A percentile compares a stretch with the other conserved stretches of the same genome.
phyloP scores from a whole-genome alignment of 92 coral and sea anemone genomes.

The Montipora capitata region DNA sequence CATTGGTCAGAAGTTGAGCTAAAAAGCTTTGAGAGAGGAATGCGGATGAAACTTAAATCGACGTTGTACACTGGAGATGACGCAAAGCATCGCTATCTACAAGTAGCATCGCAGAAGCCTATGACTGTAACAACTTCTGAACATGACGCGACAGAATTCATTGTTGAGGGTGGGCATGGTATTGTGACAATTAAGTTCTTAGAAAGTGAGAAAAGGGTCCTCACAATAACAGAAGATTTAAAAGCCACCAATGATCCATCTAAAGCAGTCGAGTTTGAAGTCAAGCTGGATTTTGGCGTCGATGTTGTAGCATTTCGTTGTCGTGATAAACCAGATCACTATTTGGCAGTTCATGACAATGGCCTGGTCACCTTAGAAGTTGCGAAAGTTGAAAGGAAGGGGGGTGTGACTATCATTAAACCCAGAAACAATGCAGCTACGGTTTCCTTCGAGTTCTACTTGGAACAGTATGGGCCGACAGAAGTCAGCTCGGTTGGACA shows the following conservation, averaged over 20 bases:
- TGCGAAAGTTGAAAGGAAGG: conserved; percentile 35
- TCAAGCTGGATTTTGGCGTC: conserved; percentile 70
- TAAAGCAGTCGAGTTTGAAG: conserved; percentile 40
- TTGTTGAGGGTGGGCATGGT: conserved; percentile 50
- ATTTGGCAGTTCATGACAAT: conserved; percentile 43
- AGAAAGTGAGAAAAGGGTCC: neutral
- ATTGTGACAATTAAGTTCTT: conserved; percentile 36
- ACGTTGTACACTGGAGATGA: neutral
- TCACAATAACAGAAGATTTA: conserved; percentile 6
- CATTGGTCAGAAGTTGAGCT: conserved; percentile 70
- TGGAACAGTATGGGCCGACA: conserved; percentile 39
- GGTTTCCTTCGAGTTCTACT: conserved; percentile 30
- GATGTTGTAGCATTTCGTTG: conserved; percentile 60
- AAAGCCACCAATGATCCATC: conserved; percentile 5
- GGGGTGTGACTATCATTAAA: conserved; percentile 50
- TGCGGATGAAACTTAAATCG: conserved; percentile 60
- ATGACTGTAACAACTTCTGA: conserved; percentile 3
- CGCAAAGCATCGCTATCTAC: conserved; percentile 2
- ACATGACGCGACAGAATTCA: conserved; percentile 25
- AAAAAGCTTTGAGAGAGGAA: conserved; percentile 60
- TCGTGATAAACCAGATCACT: conserved; percentile 14
- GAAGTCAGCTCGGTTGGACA: conserved; percentile 23
- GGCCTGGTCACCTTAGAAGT: conserved; percentile 1
- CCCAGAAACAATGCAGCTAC: neutral
- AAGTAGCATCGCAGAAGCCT: neutral